Base-by-base conservation (phyloP, 2,113 vertebrate species). In the Casuarius casuarius region DNA sequence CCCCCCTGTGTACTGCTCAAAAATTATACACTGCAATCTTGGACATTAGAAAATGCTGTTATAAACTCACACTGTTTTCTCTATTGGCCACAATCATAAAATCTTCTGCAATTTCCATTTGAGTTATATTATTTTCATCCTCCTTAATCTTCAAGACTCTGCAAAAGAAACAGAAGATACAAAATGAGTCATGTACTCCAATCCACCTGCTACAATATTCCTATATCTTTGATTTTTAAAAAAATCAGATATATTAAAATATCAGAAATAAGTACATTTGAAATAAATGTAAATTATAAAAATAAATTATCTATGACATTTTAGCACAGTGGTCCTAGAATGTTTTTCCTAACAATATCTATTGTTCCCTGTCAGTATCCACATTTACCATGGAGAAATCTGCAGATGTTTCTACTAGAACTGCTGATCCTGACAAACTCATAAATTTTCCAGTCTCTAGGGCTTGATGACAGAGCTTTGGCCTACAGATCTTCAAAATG, bases 101-200 rank as follows among this genome's bases (percentile, higher is more conserved):
- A 93, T 99, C 99, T 95, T 98, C 96, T 77, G 97, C 95, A 79
- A 99, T 96, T 95, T 98, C 98, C 91, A 98, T 98, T 65, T 98
- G 97, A 54, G 96, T 95, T 90, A 94, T 75, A 92, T 97, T 97
- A 92, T 98, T 98, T 87, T 98, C 96, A 82, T 98, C 97, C 97
- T 98, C 96, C 35, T 97, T 97, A 77, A 99, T 97, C 96, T 98
- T 99, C 95, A 99, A 97, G 91, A 99, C 97, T 97, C 99, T 99
- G 91, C 80, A 96, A 92, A 76, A 90, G 29, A 87, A 92, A 89
- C 26, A 94, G 82, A 88, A 89, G 96, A 94, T 84, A 75, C 46
- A 87, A 94, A 92, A 63, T 91, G 48, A 86, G 22, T 81, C 0
- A 66, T 23, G 20, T 71, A 46, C 49, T 82, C 82, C 87, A 84